Base-by-base conservation (phyloP, 1,140 invertebrate species). In the Meloidogyne hapla region DNA sequence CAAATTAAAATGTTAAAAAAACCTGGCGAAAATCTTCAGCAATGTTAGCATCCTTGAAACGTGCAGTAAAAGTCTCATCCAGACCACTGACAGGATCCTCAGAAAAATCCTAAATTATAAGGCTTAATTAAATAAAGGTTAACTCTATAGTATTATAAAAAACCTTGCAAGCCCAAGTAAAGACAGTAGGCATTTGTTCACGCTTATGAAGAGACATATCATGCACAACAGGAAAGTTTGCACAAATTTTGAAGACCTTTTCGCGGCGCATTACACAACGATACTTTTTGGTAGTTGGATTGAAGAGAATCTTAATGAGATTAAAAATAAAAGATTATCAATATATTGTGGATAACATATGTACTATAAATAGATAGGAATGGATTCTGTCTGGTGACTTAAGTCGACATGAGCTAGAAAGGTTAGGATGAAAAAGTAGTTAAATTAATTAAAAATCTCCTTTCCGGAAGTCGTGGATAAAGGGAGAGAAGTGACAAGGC, bases 161-260 rank as follows among this genome's bases (percentile, higher is more conserved):
- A 12, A 77, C 75, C 28, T 63, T 77, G 75, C 76, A 77, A 78
- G 74, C 73, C 76, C 76, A 77, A 28, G 62, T 77, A 68, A 66
- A 77, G n/a, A 72, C 74, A 40, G 75, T 64, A 6, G 76, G 76
- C 70, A 76, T 56, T 21, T 77, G 70, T n/a, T 65, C 48, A n/a
- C 74, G 76, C 10, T 66, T 33, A 23, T 65, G 38, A 28, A 79
- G 21, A 28, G 77, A 80, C 67, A 74, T 40, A 56, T 61, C 65
- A n/a, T 42, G 18, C n/a, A 38, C 18, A 56, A 79, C 79, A 6
- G 69, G 75, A 48, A 78, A 78, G 81, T 90, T 89, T 33, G 87
- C 87, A 78, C 89, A 89, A 0, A 90, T 62, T 71, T 90, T 90
- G 21, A 84, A 79, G 0, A 89, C 88, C 80, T 90, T 88, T 72